A percentile compares a stretch with the other conserved stretches of the same genome.
These are phyloP conservation scores for Lacanobia oleracea DNA, from an alignment of 2,888 invertebrate genomes.

Conservation along the genomic window DNA sequence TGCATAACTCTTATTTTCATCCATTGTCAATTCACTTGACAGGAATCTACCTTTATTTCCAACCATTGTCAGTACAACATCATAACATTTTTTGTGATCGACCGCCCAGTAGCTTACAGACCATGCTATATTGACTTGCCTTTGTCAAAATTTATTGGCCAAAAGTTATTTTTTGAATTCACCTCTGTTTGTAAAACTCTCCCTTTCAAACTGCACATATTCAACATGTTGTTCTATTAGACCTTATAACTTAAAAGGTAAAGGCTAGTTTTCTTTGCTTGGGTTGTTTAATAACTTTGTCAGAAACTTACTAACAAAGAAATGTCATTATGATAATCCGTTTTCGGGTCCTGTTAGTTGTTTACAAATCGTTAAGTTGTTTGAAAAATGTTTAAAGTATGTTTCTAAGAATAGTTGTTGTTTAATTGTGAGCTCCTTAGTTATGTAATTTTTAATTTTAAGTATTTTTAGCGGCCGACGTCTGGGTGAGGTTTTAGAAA, in stretches of 20 bases:
- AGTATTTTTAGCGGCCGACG: constrained; percentile 8
- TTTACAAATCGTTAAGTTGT: constrained; percentile 64
- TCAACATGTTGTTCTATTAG: background rate
- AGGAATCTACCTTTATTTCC: constrained; percentile 41
- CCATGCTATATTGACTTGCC: constrained; percentile 74
- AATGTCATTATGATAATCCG: constrained; percentile 85
- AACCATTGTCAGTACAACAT: constrained; percentile 63
- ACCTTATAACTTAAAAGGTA: background rate
- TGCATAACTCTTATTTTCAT: constrained; percentile 39
- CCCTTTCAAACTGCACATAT: constrained; percentile 11
- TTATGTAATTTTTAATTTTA: constrained; percentile 45
- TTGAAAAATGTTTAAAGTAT: constrained; percentile 52
- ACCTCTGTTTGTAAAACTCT: constrained; percentile 43
- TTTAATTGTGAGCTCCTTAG: constrained; percentile 51
- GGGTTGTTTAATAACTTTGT: constrained; percentile 14
- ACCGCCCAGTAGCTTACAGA: constrained; percentile 84
- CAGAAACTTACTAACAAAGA: constrained; percentile 74
- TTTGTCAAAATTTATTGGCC: constrained; percentile 83
- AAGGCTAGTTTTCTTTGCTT: constrained; percentile 16
- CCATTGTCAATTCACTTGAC: constrained; percentile 48
- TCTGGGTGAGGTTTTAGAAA: background rate
- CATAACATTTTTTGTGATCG: constrained; percentile 72
- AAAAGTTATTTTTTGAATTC: constrained; percentile 80
- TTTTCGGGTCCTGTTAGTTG: constrained; percentile 77
- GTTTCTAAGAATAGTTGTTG: constrained; percentile 53